These are phyloP conservation scores for Bombylius major DNA, from an alignment of 2,888 invertebrate genomes.

Conservation along the genomic window DNA sequence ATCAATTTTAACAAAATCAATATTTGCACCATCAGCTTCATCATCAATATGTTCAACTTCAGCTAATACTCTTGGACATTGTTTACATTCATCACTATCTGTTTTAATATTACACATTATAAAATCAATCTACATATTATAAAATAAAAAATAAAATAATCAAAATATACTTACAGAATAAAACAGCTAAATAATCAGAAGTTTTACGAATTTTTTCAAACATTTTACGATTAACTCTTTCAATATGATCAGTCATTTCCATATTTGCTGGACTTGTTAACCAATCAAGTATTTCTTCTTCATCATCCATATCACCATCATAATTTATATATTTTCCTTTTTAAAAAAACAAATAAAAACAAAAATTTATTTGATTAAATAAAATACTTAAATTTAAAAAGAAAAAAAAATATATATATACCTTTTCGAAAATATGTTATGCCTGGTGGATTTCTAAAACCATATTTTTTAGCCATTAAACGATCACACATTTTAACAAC, in stretches of 20 bases:
- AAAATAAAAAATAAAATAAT: background rate
- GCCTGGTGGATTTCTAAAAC: constrained; percentile 78
- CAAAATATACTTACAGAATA: constrained; percentile 65
- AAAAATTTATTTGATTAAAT: background rate
- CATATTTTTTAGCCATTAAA: constrained; percentile 88
- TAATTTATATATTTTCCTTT: constrained; percentile 70
- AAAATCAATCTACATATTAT: too few relatives aligned
- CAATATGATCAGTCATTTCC: constrained; percentile 87
- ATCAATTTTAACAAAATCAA: constrained; percentile 86
- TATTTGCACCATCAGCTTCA: constrained; percentile 79
- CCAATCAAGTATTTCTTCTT: constrained; percentile 80
- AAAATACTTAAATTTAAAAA: too few relatives aligned
- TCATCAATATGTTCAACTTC: constrained; percentile 91
- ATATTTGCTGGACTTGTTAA: constrained; percentile 85
- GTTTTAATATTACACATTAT: constrained; percentile 18
- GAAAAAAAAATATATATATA: background rate
- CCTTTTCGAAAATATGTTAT: constrained; percentile 82
- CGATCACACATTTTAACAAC: constrained; percentile 78
- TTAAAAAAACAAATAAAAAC: background rate
- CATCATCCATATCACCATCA: constrained; percentile 85
- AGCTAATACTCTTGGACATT: constrained; percentile 73
- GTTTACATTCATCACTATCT: constrained; percentile 93
- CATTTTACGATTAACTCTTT: constrained; percentile 85
- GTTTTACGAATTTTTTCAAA: constrained; percentile 80
- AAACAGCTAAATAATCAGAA: constrained; percentile 81